These are phyloP conservation scores for Mustela nigripes DNA, from an alignment of 2,113 vertebrate genomes.

Conservation along the genomic window DNA sequence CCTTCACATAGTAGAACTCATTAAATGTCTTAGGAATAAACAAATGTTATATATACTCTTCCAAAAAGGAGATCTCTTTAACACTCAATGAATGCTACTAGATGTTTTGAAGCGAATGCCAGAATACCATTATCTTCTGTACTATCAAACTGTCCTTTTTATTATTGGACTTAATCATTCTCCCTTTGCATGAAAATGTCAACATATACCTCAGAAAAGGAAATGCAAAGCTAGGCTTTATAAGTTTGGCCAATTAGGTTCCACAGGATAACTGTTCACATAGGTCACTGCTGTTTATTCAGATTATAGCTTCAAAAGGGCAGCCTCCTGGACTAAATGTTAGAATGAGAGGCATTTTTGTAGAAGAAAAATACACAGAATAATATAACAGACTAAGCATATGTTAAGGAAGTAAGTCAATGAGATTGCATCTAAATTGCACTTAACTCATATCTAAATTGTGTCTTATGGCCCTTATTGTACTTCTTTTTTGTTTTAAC, in stretches of 20 bases:
- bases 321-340: background rate
- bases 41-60: background rate
- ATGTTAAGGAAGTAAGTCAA: background rate
- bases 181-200: constrained; percentile 14
- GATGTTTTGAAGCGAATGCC: background rate
- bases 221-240: background rate
- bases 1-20: background rate
- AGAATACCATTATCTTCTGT: background rate
- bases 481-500: background rate
- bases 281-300: background rate
- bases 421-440: background rate
- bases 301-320: background rate
- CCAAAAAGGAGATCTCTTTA: background rate
- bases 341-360: background rate
- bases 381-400: background rate
- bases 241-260: background rate
- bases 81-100: background rate
- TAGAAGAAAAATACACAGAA: background rate
- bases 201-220: background rate
- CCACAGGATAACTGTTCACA: background rate
- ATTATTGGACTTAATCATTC: background rate
- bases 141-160: background rate
- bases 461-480: background rate
- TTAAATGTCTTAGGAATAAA: background rate
- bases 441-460: background rate